Evolutionary conservation across 1,140 invertebrate species (phyloP), one percentile per base, ranked within the genome.

Genomic region (Temnothorax longispinosus): DNA sequence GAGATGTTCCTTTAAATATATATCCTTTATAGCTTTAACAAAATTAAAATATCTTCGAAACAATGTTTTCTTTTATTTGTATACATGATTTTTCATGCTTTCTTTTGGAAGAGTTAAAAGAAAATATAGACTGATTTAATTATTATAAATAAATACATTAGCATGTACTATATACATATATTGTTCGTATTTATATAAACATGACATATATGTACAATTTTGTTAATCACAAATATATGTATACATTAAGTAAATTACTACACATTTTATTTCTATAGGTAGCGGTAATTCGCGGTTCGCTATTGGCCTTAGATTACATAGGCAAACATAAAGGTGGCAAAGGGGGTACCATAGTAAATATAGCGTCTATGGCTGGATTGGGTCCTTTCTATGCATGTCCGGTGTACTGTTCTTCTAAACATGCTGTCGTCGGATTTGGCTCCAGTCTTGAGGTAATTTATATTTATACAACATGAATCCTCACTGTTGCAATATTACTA

Each of bases 341-440:
- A 35, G 94, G 94, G 7, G 94, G 94, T 21, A 91, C 88, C 0
- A 89, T 95, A 2, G 80, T 94, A 8, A 95, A 94, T 76, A 90
- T 92, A 0, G 71, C 92, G 13, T 95, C 94, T 0, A 50, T 93
- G 52, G n/a, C 81, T 90, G 94, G 94, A 38, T 5, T 50, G 95
- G 0, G 0, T 0, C 1, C 27, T 50, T 15, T 18, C 0, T 1
- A 0, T 0, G 0, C 4, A 21, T 95, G 21, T 47, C 97, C 97
- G 0, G 93, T 96, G 0, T 97, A 97, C 88, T 92, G 95, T 32
- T 96, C 96, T 1, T 96, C 96, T 2, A 97, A 97, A 89, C 96
- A 96, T 87, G 97, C 96, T 5, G 94, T 96, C 1, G 82, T 96
- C 50, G 95, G 95, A 18, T 92, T 95, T 76, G 6, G 65, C 95